Evolutionary conservation across 2,888 invertebrate genomes (phyloP), one percentile per base, ranked within the genome.

Genomic region (Aspidapion aeneum): DNA sequence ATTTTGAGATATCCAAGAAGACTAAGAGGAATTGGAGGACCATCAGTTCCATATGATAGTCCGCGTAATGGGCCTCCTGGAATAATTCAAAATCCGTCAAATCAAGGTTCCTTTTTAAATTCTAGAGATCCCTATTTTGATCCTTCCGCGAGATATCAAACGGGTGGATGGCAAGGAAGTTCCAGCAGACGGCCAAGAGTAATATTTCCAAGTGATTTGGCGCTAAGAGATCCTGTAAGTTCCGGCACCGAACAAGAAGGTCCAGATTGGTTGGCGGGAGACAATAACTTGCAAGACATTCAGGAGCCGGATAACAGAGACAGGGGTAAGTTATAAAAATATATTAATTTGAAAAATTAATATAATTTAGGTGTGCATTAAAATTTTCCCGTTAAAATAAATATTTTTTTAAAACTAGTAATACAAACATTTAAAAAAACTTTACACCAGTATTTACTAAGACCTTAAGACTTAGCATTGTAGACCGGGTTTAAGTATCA

Each of bases 251-350:
- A 65, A 58, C 69, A 71, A 22, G 76, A 75, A 12, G 77, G 78
- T 35, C 71, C 74, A 1, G 77, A 77, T 61, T 79, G 76, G 75
- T 69, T 79, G 57, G 74, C 74, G n/a, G 75, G 73, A 17, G 77
- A 77, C 66, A 76, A 73, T 18, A 84, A 82, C 66, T 76, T 89
- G 54, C 90, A 90, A 80, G 89, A 90, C 72, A 79, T 80, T n/a
- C 79, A 79, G 68, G 79, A 79, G 63, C 75, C 74, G 66, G 70
- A 73, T 61, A 76, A 74, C 61, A 82, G 86, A 68, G 89, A 89
- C 72, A 83, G 88, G 83, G 89, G 89, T 89, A 79, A 82, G 86
- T 80, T 62, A 58, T n/a, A n/a, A n/a, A n/a, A n/a, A n/a, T n/a
- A n/a, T n/a, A n/a, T n/a, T n/a, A n/a, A n/a, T n/a, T n/a, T n/a